Percentiles rank a stretch among this genome's conserved stretches.
Evolutionary conservation across 2,113 vertebrate genomes (phyloP).

Genomic region (Mellivora capensis): DNA sequence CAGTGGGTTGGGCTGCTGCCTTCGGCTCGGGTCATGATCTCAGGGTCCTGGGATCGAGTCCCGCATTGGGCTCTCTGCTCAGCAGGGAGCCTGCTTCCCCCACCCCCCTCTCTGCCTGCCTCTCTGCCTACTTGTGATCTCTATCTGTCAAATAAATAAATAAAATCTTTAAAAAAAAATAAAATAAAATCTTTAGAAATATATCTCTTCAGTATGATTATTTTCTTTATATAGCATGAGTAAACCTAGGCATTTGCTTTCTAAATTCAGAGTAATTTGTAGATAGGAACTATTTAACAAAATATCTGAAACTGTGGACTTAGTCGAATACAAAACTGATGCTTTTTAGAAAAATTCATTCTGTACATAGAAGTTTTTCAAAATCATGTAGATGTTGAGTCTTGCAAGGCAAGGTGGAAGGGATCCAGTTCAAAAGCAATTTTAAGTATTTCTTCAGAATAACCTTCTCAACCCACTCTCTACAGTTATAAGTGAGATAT

Average conservation of each 20-base stretch:
- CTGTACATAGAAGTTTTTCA: neutral
- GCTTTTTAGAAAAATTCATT: conserved; percentile 1
- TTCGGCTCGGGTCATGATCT: no score
- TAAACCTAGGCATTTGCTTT: neutral
- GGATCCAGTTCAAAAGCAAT: neutral
- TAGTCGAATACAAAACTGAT: neutral
- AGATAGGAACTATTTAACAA: neutral
- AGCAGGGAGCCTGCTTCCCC: no score
- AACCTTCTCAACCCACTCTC: neutral
- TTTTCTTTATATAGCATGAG: neutral
- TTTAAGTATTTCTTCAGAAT: neutral
- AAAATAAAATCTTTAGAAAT: neutral
- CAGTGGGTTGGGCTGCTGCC: no score
- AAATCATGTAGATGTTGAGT: neutral
- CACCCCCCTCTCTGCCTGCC: no score
- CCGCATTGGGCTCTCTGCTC: no score
- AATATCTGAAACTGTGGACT: neutral
- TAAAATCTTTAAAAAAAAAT: no score
- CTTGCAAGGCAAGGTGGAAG: neutral
- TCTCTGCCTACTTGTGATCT: no score
- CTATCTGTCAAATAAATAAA: no score
- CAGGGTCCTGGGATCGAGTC: no score
- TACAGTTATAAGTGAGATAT: neutral
- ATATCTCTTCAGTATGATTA: neutral
- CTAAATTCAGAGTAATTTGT: conserved; percentile 9